These are phyloP conservation scores for Orussus abietinus DNA, from an alignment of 1,140 invertebrate genomes.

Conservation along the genomic window DNA sequence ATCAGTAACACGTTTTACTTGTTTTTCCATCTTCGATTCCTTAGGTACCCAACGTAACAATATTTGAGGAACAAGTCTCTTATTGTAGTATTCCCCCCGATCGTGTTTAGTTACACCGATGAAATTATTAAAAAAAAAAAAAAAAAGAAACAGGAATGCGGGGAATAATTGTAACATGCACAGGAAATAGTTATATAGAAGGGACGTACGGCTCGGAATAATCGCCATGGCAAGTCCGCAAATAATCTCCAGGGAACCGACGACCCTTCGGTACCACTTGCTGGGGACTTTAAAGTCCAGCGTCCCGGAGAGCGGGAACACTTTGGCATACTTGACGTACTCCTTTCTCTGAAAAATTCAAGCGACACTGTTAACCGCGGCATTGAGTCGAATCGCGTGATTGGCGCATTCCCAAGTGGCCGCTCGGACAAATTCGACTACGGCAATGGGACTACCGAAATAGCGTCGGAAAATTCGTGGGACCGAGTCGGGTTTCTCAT, in stretches of 20 bases:
- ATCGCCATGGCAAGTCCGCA: conserved; percentile 84
- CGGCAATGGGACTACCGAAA: conserved; percentile 37
- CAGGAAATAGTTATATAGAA: conserved; percentile 6
- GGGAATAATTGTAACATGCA: neutral
- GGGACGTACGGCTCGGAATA: conserved; percentile 79
- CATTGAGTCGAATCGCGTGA: no score
- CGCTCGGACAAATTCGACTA: conserved; percentile 29
- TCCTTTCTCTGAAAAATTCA: conserved; percentile 83
- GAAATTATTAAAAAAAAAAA: conserved; percentile 11
- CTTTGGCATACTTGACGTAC: conserved; percentile 95
- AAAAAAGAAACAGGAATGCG: no score
- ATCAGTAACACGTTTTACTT: no score
- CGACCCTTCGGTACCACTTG: conserved; percentile 86
- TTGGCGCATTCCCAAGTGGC: conserved; percentile 33
- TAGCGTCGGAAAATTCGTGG: conserved; percentile 22
- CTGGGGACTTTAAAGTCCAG: conserved; percentile 85
- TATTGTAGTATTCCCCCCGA: no score
- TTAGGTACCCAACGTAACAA: no score
- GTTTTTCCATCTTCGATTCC: no score
- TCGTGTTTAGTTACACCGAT: no score
- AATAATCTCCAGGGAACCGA: conserved; percentile 85
- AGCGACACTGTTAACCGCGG: no score
- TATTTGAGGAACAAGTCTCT: no score
- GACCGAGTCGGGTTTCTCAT: no score
- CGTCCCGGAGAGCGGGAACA: conserved; percentile 82